Conservation (phyloP, 2,797 vertebrate species). For the Dermochelys coriacea region DNA sequence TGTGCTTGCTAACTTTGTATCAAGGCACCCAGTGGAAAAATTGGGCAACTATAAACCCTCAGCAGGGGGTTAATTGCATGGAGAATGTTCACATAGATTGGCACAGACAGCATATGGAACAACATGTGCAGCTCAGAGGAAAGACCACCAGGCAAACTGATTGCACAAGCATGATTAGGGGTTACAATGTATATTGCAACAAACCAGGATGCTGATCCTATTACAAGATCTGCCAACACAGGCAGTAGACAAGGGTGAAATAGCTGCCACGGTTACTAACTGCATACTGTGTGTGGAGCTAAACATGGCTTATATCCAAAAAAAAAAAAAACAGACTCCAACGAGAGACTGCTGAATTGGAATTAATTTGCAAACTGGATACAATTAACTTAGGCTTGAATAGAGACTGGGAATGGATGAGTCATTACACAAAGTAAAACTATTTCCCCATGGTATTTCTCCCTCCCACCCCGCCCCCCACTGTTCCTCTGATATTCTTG, state of each 20-base stretch:
- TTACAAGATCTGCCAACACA: not conserved
- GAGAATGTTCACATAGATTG: not conserved
- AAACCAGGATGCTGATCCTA: not conserved
- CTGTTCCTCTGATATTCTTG: too few relatives aligned
- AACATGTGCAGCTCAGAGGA: not conserved
- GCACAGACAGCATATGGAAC: not conserved
- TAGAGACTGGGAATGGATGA: too few relatives aligned
- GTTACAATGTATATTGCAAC: not conserved
- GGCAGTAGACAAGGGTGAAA: not conserved
- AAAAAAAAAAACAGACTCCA: too few relatives aligned
- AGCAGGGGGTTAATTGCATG: not conserved
- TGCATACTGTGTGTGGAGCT: not conserved
- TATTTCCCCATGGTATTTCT: too few relatives aligned
- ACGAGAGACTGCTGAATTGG: too few relatives aligned
- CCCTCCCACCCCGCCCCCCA: too few relatives aligned
- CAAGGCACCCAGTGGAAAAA: not conserved
- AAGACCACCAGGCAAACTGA: constrained; percentile 8
- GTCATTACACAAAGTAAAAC: too few relatives aligned
- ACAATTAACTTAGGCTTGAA: too few relatives aligned
- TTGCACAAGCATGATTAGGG: not conserved
- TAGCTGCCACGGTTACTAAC: not conserved
- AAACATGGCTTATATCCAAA: not conserved
- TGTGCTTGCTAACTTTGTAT: not conserved
- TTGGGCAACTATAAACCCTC: not conserved
- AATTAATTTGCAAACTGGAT: too few relatives aligned